Percentiles rank a stretch among this genome's conserved stretches.
phyloP scores from a whole-genome alignment of 2,888 invertebrate genomes.

The Dynastes grantii region DNA sequence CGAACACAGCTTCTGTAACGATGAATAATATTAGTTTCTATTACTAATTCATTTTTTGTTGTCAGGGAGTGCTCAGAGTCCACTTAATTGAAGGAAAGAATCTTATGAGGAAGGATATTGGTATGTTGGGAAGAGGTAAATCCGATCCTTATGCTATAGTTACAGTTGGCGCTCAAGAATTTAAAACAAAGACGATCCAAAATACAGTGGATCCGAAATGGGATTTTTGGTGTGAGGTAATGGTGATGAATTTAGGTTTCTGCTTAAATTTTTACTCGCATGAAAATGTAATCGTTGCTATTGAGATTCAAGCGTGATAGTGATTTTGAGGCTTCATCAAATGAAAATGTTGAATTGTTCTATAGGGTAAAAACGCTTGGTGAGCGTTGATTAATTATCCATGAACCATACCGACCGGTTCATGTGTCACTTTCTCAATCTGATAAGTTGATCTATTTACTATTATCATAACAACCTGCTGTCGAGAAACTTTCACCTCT shows the following conservation, averaged over 20 bases:
- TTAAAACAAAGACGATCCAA: conserved; percentile 94
- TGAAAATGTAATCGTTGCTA: conserved; percentile 55
- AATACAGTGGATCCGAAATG: conserved; percentile 96
- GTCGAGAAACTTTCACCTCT: too few relatives aligned
- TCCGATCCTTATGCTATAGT: conserved; percentile 97
- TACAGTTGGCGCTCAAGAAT: conserved; percentile 94
- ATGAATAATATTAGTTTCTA: too few relatives aligned
- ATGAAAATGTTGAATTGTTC: too few relatives aligned
- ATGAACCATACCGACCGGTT: too few relatives aligned
- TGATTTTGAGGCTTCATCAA: conserved; percentile 35
- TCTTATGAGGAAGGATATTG: conserved; percentile 96
- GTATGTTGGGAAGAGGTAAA: conserved; percentile 92
- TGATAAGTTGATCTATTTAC: too few relatives aligned
- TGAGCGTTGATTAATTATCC: too few relatives aligned
- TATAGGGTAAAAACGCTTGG: too few relatives aligned
- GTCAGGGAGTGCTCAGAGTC: conserved; percentile 93
- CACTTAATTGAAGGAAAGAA: conserved; percentile 96
- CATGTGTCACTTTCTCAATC: too few relatives aligned
- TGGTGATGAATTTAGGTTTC: not conserved
- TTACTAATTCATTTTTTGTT: not conserved
- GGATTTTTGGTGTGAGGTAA: conserved; percentile 98
- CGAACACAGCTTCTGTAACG: too few relatives aligned
- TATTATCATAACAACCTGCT: too few relatives aligned
- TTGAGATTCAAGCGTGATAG: not conserved
- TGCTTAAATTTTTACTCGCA: too few relatives aligned